Conservation (phyloP, 1,140 invertebrate genomes). For the Ptiloglossa arizonensis region DNA sequence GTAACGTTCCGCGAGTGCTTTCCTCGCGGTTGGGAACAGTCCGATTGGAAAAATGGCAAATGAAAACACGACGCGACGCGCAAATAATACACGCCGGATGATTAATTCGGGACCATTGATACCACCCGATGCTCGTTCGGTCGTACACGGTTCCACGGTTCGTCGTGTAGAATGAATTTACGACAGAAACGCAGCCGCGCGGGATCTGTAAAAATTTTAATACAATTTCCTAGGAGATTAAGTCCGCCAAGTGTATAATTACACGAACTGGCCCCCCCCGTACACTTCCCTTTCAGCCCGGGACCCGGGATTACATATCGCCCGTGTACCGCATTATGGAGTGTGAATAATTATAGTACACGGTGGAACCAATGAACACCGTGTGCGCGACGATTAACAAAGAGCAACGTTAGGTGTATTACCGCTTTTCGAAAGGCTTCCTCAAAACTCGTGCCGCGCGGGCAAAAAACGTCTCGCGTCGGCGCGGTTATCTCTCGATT, state of each 20-base stretch:
- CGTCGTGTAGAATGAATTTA: conserved; percentile 18
- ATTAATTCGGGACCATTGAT: conserved; percentile 38
- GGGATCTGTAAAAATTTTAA: conserved; percentile 58
- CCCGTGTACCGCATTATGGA: conserved; percentile 49
- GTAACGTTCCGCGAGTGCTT: no score
- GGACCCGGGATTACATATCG: conserved; percentile 56
- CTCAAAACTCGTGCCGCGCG: no score
- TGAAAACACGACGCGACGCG: not conserved
- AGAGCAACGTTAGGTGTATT: conserved; percentile 40
- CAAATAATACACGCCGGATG: conserved; percentile 15
- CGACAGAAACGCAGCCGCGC: conserved; percentile 13
- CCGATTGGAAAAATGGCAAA: not conserved
- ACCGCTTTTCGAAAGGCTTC: conserved; percentile 46
- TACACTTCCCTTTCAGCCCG: conserved; percentile 50
- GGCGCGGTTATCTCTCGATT: conserved; percentile 13
- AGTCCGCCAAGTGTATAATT: conserved; percentile 60
- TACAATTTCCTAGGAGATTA: conserved; percentile 66
- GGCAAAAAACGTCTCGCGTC: not conserved
- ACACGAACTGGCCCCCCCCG: conserved; percentile 56
- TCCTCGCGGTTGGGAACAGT: no score
- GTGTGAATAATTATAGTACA: conserved; percentile 63
- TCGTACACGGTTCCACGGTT: conserved; percentile 1
- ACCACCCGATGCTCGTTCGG: conserved; percentile 1
- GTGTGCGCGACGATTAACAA: conserved; percentile 48
- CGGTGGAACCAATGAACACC: conserved; percentile 52